These are phyloP conservation scores for Xanthorhoe designata DNA, from an alignment of 2,888 invertebrate genomes.

Conservation along the genomic window DNA sequence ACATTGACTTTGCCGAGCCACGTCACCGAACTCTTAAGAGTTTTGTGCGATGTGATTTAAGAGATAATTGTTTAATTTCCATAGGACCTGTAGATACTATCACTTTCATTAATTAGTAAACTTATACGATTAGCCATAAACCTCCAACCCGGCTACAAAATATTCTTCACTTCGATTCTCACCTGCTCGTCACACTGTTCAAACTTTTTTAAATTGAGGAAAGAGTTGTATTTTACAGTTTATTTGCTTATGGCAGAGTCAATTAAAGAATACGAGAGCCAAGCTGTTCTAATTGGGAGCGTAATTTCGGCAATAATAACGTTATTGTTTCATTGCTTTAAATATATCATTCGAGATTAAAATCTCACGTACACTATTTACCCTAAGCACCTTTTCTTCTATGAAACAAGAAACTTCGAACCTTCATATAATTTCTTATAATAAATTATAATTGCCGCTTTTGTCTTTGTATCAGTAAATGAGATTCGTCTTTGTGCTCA, in stretches of 20 bases:
- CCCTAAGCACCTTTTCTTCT: conserved; percentile 33
- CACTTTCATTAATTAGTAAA: conserved; percentile 25
- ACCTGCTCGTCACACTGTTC: conserved; percentile 42
- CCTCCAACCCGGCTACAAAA: conserved; percentile 33
- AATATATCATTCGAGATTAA: conserved; percentile 38
- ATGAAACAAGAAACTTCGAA: conserved; percentile 32
- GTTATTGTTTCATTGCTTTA: conserved; percentile 54
- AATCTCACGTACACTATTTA: conserved; percentile 29
- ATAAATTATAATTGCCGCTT: conserved; percentile 68
- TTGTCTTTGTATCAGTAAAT: conserved; percentile 78
- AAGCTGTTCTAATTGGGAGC: conserved; percentile 46
- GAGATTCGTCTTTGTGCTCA: conserved; percentile 70
- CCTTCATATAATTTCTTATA: conserved; percentile 25
- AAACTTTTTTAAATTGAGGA: conserved; percentile 45
- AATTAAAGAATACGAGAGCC: conserved; percentile 43
- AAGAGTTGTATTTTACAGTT: conserved; percentile 44
- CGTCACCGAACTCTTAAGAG: too few species aligned
- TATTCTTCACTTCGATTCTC: conserved; percentile 41
- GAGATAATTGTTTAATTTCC: conserved; percentile 2
- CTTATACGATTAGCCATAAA: conserved; percentile 33
- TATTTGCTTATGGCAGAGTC: conserved; percentile 46
- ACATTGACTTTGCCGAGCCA: too few species aligned
- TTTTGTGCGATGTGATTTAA: not conserved
- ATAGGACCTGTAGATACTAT: conserved; percentile 15
- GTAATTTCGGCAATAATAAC: conserved; percentile 49